phyloP scores from a whole-genome alignment of 2,797 vertebrate genomes.

The Epinephelus malabaricus region DNA sequence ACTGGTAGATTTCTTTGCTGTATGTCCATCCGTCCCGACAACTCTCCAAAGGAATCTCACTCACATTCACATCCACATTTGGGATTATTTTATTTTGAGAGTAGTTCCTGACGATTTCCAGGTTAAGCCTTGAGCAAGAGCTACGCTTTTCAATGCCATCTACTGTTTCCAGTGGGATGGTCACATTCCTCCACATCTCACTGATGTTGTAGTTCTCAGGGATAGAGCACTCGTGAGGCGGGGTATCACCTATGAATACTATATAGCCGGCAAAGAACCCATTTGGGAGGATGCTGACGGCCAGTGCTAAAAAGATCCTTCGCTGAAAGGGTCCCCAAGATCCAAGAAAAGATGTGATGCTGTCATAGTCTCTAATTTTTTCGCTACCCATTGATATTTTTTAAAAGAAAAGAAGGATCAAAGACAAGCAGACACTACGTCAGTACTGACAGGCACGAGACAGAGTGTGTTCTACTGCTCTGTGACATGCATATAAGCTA shows the following conservation, averaged over 20 bases:
- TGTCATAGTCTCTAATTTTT: slow-evolving; percentile 85
- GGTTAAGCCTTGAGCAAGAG: slow-evolving; percentile 87
- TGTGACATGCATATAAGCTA: not conserved
- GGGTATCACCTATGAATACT: slow-evolving; percentile 86
- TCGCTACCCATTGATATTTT: not conserved
- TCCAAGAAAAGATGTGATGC: slow-evolving; percentile 85
- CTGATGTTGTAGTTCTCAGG: slow-evolving; percentile 86
- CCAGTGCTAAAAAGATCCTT: slow-evolving; percentile 89
- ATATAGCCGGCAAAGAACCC: slow-evolving; percentile 86
- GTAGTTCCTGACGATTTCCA: slow-evolving; percentile 82
- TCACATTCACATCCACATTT: slow-evolving; percentile 85
- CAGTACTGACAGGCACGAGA: not conserved
- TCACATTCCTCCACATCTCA: slow-evolving; percentile 86
- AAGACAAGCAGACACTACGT: not conserved
- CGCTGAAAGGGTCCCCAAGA: slow-evolving; percentile 89
- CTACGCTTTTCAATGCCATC: slow-evolving; percentile 65
- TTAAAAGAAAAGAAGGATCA: not conserved
- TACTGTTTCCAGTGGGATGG: slow-evolving; percentile 82
- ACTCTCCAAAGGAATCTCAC: slow-evolving; percentile 82
- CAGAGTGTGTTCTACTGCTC: not conserved
- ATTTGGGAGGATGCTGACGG: slow-evolving; percentile 90
- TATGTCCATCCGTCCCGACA: slow-evolving; percentile 87
- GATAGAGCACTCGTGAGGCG: slow-evolving; percentile 87
- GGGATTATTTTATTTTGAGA: slow-evolving; percentile 82
- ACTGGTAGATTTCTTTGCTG: slow-evolving; percentile 81